Conservation (phyloP, 1,140 invertebrate species). For the Macrocentrus cingulum region DNA sequence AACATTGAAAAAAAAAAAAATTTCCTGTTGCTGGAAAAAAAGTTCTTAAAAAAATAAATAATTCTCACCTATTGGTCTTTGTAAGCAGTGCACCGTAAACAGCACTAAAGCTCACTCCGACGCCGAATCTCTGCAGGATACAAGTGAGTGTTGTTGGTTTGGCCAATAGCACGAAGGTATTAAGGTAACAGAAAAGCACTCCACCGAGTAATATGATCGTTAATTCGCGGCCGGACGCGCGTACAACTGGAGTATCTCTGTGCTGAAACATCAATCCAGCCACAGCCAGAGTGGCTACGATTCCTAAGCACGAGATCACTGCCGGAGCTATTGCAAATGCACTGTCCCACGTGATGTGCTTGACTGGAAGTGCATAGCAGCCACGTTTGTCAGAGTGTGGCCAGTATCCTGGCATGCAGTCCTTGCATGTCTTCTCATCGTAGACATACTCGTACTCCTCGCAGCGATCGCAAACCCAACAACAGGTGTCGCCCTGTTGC, state of each 20-base stretch:
- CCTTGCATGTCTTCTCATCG: constrained; percentile 67
- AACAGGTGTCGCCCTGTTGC: constrained; percentile 73
- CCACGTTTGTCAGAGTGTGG: constrained; percentile 64
- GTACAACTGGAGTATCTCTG: constrained; percentile 78
- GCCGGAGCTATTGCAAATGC: constrained; percentile 70
- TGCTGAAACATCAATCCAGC: constrained; percentile 69
- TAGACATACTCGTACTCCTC: constrained; percentile 68
- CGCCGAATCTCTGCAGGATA: constrained; percentile 66
- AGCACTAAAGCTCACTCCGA: constrained; percentile 73
- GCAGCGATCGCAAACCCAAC: constrained; percentile 77
- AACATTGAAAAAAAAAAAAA: no score
- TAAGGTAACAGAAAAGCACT: constrained; percentile 66
- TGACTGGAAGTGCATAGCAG: constrained; percentile 63
- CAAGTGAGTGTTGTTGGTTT: constrained; percentile 67
- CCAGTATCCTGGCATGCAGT: constrained; percentile 67
- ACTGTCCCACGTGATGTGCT: constrained; percentile 63
- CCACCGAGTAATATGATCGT: constrained; percentile 75
- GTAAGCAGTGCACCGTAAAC: constrained; percentile 77
- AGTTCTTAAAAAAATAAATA: constrained; percentile 2
- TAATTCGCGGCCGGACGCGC: constrained; percentile 80
- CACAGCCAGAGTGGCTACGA: constrained; percentile 66
- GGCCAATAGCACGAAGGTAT: constrained; percentile 66
- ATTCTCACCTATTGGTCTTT: constrained; percentile 66
- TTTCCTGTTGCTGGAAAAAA: no score
- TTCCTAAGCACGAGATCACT: constrained; percentile 68